Percentiles rank a stretch among this genome's conserved stretches.
phyloP scores from a whole-genome alignment of 2,888 invertebrate species.

The Meganola albula region DNA sequence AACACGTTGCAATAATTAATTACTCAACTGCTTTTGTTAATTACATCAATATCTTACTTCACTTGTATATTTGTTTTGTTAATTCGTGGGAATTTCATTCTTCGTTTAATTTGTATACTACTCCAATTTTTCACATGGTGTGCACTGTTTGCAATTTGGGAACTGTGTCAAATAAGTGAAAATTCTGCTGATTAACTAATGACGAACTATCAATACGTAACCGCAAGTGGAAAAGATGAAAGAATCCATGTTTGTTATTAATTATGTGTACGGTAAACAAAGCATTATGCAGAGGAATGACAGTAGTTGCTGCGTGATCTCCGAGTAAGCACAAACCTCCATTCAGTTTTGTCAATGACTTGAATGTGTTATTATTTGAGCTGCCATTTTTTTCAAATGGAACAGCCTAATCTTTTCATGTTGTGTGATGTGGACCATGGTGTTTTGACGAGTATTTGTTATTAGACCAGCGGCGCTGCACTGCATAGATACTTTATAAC shows the following conservation, averaged over 20 bases:
- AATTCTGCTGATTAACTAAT: neutral
- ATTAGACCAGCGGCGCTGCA: too few species aligned
- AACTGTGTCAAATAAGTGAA: neutral
- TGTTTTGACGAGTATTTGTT: too few species aligned
- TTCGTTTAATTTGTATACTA: conserved; percentile 21
- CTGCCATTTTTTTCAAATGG: too few species aligned
- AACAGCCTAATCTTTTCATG: too few species aligned
- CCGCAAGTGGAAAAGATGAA: too few species aligned
- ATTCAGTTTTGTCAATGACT: conserved; percentile 30
- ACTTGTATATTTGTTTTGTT: conserved; percentile 18
- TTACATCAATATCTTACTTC: conserved; percentile 20
- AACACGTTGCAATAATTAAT: conserved; percentile 18
- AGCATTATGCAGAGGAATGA: conserved; percentile 40
- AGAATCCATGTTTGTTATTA: conserved; percentile 49
- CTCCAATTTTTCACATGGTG: conserved; percentile 9
- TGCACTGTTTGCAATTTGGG: conserved; percentile 12
- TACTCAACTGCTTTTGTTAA: conserved; percentile 25
- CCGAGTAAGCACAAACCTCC: conserved; percentile 6
- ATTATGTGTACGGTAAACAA: conserved; percentile 65
- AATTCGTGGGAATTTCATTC: conserved; percentile 32
- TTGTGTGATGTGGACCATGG: conserved; percentile 10
- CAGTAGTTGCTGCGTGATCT: conserved; percentile 28
- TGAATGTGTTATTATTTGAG: too few species aligned
- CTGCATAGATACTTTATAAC: too few species aligned
- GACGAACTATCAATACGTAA: neutral